Evolutionary conservation across 2,797 vertebrate genomes (phyloP), one percentile per base, ranked within the genome.

Genomic region (Malurus leucopterus): DNA sequence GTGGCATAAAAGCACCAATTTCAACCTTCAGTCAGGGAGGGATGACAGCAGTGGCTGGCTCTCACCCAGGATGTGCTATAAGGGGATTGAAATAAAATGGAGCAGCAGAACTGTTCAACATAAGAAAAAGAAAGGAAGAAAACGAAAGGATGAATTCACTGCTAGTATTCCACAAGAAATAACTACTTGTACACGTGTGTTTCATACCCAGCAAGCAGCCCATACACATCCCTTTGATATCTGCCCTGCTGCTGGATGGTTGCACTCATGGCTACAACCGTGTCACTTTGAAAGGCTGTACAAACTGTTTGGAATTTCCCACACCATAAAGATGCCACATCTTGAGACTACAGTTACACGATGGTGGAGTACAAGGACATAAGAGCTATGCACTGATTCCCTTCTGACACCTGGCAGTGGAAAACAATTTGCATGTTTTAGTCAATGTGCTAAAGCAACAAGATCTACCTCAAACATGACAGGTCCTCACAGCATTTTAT

Each of bases 121-220:
- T 0, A 2, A 30, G 30, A 63, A 75, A 80, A 73, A 18, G 8
- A 55, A 61, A 16, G 22, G 22, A 34, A 15, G 65, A 68, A 80
- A 46, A 14, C 23, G 65, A 71, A 80, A 49, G 15, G 26, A 72
- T n/a, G 6, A 82, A 51, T 36, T 75, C 36, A 50, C 18, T 49
- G 49, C 15, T 69, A 43, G 19, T 49, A 30, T 63, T 84, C 65
- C 68, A 55, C 36, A 76, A 78, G 70, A 36, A 84, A 21, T 9
- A 72, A 69, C 32, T 6, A 38, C 12, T 13, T 1, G 0, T 34
- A 63, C 32, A 54, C 1, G 0, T 21, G 41, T 3, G 4, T 22
- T 84, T 29, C 21, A 3, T 15, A 51, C 23, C 55, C 70, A 75
- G 26, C 27, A 64, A 63, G 59, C 36, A 88, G 70, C 41, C n/a